phyloP scores from a whole-genome alignment of 2,797 vertebrate species.

The Peromyscus aztecus region DNA sequence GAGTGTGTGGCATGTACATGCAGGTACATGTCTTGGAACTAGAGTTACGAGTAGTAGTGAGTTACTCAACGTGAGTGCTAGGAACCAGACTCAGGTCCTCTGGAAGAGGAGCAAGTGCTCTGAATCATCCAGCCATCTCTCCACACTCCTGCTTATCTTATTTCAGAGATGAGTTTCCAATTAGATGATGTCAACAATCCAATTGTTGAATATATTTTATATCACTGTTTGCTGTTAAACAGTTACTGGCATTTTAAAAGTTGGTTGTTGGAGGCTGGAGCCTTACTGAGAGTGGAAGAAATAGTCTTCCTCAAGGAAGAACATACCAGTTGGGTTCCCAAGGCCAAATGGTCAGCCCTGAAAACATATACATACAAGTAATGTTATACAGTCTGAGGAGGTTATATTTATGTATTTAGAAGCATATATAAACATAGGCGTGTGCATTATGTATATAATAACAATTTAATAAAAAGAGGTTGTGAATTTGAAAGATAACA shows the following conservation, averaged over 20 bases:
- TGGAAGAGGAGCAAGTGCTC: not conserved
- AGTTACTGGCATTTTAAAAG: constrained; percentile 43
- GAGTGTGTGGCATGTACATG: not conserved
- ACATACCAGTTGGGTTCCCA: not conserved
- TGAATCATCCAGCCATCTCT: not conserved
- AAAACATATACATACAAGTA: no score
- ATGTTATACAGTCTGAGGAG: not conserved
- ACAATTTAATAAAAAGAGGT: not conserved
- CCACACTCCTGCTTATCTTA: not conserved
- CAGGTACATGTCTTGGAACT: no score
- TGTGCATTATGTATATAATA: not conserved
- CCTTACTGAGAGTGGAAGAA: not conserved
- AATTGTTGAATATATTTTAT: constrained; percentile 1
- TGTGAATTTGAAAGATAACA: not conserved
- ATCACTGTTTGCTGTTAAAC: not conserved
- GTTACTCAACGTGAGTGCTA: not conserved
- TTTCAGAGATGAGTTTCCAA: constrained; percentile 37
- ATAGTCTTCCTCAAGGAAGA: not conserved
- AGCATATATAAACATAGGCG: not conserved
- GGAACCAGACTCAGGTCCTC: not conserved
- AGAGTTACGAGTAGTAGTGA: not conserved
- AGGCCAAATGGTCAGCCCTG: not conserved
- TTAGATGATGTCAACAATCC: not conserved
- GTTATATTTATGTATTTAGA: not conserved
- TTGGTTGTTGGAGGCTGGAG: not conserved